Percentiles rank a stretch among this genome's conserved stretches.
These are phyloP conservation scores for Drosophila kanapiae DNA, from an alignment of 1,140 invertebrate genomes.

Conservation along the genomic window DNA sequence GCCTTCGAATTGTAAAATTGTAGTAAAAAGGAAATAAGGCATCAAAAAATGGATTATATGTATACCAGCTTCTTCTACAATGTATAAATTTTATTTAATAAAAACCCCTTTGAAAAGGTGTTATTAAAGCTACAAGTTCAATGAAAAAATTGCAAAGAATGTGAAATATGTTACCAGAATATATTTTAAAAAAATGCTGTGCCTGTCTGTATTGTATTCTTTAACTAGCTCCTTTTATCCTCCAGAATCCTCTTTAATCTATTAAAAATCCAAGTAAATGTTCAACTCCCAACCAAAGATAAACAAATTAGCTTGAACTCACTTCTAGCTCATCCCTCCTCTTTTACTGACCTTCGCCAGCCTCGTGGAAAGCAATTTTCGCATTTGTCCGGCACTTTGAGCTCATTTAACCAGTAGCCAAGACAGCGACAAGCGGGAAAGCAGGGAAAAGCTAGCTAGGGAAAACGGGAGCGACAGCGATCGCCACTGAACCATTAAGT, in stretches of 20 bases:
- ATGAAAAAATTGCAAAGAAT: not conserved
- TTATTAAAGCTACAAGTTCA: not conserved
- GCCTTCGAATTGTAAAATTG: not conserved
- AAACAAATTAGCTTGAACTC: slow-evolving; percentile 22
- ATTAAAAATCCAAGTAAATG: not conserved
- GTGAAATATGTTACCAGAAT: not conserved
- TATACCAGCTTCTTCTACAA: not conserved
- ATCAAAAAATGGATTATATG: no score
- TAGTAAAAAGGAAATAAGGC: not conserved
- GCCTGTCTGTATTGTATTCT: accelerated
- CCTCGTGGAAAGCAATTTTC: slow-evolving; percentile 56
- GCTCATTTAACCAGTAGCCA: slow-evolving; percentile 74
- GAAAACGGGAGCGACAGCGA: slow-evolving; percentile 56
- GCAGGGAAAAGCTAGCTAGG: not conserved
- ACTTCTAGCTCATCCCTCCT: not conserved
- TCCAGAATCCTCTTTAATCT: not conserved
- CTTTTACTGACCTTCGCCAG: not conserved
- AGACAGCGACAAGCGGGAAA: slow-evolving; percentile 33
- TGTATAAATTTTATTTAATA: not conserved
- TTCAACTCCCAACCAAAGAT: not conserved
- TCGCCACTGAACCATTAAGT: slow-evolving; percentile 83
- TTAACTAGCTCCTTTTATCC: not conserved
- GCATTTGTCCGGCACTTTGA: slow-evolving; percentile 71
- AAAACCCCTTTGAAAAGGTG: not conserved
- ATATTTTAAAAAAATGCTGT: not conserved